Evolutionary conservation across 64 coral and sea anemone species (phyloP), one percentile per base, ranked within the genome.

Genomic region (Montipora efflorescens): DNA sequence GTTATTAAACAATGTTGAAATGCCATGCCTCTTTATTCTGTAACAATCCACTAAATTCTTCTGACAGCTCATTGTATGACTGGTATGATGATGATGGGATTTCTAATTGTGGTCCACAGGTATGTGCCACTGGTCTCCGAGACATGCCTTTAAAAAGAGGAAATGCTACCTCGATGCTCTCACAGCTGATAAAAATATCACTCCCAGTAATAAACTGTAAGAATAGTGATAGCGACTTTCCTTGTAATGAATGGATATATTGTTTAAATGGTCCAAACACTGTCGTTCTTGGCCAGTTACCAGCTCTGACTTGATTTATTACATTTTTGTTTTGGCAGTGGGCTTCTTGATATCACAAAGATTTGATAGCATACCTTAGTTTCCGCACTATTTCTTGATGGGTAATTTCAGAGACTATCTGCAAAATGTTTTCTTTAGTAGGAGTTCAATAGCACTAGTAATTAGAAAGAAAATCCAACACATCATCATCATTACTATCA

Each of bases 161-260:
- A 76, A 96, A 96, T 69, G 59, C 28, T 59, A 96, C 91, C 58
- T 90, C 67, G 25, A 96, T 96, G 49, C 76, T 69, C 49, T 73
- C 47, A 59, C 88, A 79, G 2, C 71, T 57, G 19, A 96, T 72
- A 14, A 96, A 36, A 36, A 36, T 78, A 78, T 87, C 93, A 74
- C 95, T 93, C 59, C 95, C 95, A 67, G 95, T 96, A 9, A 89
- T 77, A 93, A 96, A 96, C 79, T 96, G 90, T n/a, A 96, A 84
- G 20, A 96, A 93, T 13, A 59, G 18, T 80, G 18, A 48, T 28
- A 93, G 81, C 2, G 62, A 7, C 4, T 70, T 96, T 58, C 84
- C 91, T 68, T 90, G 59, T 20, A 93, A 28, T 21, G 78, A 90
- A 47, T 90, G 93, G 22, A 96, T 93, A 16, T 74, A 96, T 68